Conservation (phyloP, 1,140 invertebrate genomes). For the Chironomus tepperi region DNA sequence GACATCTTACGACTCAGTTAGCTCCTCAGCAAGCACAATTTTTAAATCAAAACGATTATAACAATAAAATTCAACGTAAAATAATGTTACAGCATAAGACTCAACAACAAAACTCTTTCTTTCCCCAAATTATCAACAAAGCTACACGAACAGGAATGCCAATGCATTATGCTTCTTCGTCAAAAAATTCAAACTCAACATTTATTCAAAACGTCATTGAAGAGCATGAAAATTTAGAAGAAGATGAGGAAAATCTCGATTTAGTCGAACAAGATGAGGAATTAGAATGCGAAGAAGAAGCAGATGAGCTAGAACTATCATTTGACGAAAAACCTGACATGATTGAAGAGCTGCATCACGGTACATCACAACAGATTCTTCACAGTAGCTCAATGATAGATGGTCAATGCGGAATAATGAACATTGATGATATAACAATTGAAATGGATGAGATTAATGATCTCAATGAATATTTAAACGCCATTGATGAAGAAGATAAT, state of each 20-base stretch:
- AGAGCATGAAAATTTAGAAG: neutral
- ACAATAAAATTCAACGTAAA: neutral
- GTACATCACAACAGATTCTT: neutral
- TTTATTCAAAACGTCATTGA: neutral
- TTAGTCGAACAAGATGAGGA: neutral
- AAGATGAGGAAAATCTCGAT: neutral
- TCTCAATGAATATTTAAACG: neutral
- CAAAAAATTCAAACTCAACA: neutral
- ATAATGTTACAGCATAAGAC: neutral
- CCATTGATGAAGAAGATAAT: conserved; percentile 18
- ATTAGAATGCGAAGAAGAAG: neutral
- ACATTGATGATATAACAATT: conserved; percentile 16
- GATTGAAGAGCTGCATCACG: neutral
- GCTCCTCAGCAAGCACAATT: neutral
- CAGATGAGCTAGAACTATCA: neutral
- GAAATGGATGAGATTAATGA: conserved; percentile 21
- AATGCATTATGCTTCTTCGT: neutral
- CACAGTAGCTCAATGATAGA: neutral
- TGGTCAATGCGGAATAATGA: conserved; percentile 17
- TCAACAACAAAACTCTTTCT: neutral
- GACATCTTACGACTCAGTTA: neutral
- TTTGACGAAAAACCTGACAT: conserved; percentile 2
- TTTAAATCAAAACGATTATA: neutral
- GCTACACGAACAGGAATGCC: neutral
- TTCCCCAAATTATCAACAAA: neutral